Evolutionary conservation across 2,888 invertebrate genomes (phyloP).

Genomic region (Amphipyra berbera): DNA sequence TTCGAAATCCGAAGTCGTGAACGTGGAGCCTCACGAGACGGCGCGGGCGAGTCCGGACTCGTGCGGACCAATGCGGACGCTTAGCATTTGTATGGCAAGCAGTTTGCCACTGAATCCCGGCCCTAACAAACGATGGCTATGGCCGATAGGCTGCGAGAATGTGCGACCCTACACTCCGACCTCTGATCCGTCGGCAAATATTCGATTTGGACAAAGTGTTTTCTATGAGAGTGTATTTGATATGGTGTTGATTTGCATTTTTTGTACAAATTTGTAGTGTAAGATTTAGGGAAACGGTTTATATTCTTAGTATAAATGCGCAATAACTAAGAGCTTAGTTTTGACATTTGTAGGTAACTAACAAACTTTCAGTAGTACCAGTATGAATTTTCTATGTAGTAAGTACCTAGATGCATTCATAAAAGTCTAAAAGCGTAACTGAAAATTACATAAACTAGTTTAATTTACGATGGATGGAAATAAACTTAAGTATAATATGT

Average conservation of each 20-base stretch:
- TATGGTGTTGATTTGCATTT: slow-evolving; percentile 55
- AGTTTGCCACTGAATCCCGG: slow-evolving; percentile 60
- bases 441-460: no score
- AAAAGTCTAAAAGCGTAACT: no score
- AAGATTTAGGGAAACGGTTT: not conserved
- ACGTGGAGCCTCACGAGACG: slow-evolving; percentile 58
- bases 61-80: slow-evolving; percentile 48
- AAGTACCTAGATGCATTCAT: no score
- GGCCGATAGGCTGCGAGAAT: slow-evolving; percentile 52
- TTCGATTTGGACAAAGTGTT: slow-evolving; percentile 60
- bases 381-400: no score
- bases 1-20: slow-evolving; percentile 42
- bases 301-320: no score
- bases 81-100: slow-evolving; percentile 70
- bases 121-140: slow-evolving; percentile 62
- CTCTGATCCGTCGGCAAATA: slow-evolving; percentile 54
- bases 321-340: no score
- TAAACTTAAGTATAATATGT: no score
- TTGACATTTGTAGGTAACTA: no score
- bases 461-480: no score
- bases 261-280: slow-evolving; percentile 30
- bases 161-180: slow-evolving; percentile 55
- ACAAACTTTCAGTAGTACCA: no score
- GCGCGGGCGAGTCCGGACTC: slow-evolving; percentile 35
- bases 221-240: slow-evolving; percentile 60